These are phyloP conservation scores for Bubalus kerabau DNA, from an alignment of 2,113 vertebrate species.

Conservation along the genomic window DNA sequence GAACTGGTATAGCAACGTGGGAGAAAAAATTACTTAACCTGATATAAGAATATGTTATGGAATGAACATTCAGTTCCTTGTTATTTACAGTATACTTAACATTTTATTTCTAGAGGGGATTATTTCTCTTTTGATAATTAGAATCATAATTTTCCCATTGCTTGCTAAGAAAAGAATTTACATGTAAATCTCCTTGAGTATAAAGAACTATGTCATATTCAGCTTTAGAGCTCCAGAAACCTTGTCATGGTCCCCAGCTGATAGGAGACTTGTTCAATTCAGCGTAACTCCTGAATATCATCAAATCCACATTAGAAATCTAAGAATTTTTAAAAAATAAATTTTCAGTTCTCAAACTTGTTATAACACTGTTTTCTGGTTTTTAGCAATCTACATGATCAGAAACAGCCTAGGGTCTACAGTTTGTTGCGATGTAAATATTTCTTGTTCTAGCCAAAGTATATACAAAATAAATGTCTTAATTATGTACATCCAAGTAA, in stretches of 20 bases:
- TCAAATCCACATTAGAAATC: not conserved
- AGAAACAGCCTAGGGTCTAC: not conserved
- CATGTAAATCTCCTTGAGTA: not conserved
- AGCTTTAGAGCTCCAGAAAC: not conserved
- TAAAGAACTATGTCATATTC: not conserved
- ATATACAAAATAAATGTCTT: not conserved
- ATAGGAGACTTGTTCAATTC: not conserved
- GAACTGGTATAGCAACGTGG: not conserved
- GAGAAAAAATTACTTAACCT: not conserved
- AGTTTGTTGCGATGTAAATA: not conserved
- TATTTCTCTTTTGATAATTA: conserved; percentile 53
- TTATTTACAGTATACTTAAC: conserved; percentile 27
- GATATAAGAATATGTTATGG: not conserved
- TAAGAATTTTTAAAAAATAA: not conserved
- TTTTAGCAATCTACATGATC: not conserved
- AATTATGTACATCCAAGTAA: not conserved
- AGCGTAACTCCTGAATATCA: not conserved
- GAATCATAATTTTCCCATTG: conserved; percentile 30
- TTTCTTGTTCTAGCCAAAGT: not conserved
- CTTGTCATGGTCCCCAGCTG: not conserved
- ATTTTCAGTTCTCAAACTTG: conserved; percentile 2
- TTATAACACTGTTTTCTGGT: not conserved
- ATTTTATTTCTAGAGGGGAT: conserved; percentile 23
- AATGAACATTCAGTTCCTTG: conserved; percentile 22
- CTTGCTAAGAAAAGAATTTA: conserved; percentile 31